Evolutionary conservation across 2,888 invertebrate species (phyloP).

Genomic region (Mesoligia furuncula): DNA sequence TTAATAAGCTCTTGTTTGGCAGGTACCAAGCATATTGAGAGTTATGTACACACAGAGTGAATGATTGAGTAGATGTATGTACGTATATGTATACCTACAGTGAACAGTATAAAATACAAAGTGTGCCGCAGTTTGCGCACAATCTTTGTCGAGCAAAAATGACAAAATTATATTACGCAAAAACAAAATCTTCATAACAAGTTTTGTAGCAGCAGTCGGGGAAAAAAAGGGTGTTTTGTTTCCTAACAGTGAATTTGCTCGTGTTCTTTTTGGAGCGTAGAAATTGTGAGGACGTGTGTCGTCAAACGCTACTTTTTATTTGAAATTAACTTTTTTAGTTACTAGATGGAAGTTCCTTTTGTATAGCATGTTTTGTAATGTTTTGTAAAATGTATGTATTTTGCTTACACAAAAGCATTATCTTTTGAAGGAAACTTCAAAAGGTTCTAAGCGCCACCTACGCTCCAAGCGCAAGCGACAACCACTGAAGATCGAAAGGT

Average conservation of each 20-base stretch:
- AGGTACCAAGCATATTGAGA: conserved; percentile 31
- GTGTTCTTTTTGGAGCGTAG: not conserved
- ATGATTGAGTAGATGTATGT: not conserved
- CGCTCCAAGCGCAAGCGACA: not conserved
- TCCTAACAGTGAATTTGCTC: not conserved
- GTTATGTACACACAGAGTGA: conserved; percentile 7
- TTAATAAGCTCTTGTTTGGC: conserved; percentile 55
- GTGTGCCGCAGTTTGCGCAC: not conserved
- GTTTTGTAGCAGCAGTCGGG: conserved; percentile 6
- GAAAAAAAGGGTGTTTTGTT: conserved; percentile 9
- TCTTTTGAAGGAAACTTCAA: conserved; percentile 23
- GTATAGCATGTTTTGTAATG: not conserved
- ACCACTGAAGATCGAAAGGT: conserved; percentile 4
- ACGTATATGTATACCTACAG: not conserved
- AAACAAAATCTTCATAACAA: conserved; percentile 19
- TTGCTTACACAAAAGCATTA: conserved; percentile 1
- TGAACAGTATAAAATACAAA: not conserved
- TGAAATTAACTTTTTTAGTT: not conserved
- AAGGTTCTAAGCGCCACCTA: conserved; percentile 27
- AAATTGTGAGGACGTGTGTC: not conserved
- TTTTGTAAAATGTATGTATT: not conserved
- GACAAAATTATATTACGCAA: not conserved
- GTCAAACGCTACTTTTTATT: not conserved
- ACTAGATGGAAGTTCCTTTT: not conserved
- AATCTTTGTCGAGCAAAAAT: conserved; percentile 7